Conservation (phyloP, 2,888 invertebrate genomes). For the Lacanobia oleracea region DNA sequence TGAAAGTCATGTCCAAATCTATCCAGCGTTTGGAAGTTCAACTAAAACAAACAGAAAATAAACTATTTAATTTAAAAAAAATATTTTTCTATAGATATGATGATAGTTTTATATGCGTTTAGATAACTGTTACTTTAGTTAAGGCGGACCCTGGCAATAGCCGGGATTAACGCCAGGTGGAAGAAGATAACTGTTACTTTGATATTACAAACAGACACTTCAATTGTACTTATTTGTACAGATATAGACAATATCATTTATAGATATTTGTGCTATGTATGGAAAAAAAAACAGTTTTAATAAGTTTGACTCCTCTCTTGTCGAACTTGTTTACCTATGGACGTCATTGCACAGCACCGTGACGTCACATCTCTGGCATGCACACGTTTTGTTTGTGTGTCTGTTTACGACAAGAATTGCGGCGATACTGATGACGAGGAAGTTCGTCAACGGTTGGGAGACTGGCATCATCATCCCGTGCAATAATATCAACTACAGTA, state of each 20-base stretch:
- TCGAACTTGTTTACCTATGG: slow-evolving; percentile 33
- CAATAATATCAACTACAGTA: not conserved
- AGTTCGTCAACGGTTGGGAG: not conserved
- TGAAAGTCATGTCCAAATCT: too few species aligned
- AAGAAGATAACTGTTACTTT: too few species aligned
- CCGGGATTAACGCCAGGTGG: too few species aligned
- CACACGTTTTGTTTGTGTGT: slow-evolving; percentile 11
- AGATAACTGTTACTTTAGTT: too few species aligned
- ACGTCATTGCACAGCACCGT: slow-evolving; percentile 26
- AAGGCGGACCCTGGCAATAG: too few species aligned
- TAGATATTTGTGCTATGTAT: not conserved
- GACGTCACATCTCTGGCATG: slow-evolving; percentile 1
- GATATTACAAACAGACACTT: not conserved
- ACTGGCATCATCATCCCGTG: not conserved
- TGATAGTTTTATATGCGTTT: too few species aligned
- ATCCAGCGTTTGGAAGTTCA: too few species aligned
- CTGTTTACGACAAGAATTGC: not conserved
- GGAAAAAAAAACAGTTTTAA: slow-evolving; percentile 38
- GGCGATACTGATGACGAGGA: not conserved
- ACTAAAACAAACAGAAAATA: too few species aligned
- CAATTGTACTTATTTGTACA: not conserved
- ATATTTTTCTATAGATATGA: too few species aligned
- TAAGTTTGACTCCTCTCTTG: slow-evolving; percentile 18
- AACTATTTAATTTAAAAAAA: too few species aligned
- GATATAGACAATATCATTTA: not conserved